Evolutionary conservation across 2,888 invertebrate genomes (phyloP).

Genomic region (Andrena haemorrhoa): DNA sequence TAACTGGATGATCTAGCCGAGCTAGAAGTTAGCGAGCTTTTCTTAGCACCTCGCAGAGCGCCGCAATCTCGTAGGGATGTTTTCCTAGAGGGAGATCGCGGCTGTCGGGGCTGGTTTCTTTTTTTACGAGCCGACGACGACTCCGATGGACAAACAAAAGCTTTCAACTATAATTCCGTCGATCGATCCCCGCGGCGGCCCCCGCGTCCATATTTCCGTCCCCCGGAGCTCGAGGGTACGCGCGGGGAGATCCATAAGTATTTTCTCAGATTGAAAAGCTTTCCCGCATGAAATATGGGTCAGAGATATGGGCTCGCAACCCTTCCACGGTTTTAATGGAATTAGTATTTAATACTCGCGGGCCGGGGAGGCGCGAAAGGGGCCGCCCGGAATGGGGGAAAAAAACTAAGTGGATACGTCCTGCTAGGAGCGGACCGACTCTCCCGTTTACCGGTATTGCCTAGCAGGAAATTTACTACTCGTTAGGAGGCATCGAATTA

Average conservation of each 20-base stretch:
- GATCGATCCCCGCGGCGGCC: slow-evolving; percentile 67
- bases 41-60: no score
- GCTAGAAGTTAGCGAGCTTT: no score
- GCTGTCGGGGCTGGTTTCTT: not conserved
- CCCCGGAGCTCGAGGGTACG: slow-evolving; percentile 48
- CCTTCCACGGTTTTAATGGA: slow-evolving; percentile 84
- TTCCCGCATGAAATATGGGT: slow-evolving; percentile 84
- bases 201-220: slow-evolving; percentile 69
- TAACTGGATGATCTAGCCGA: no score
- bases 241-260: slow-evolving; percentile 71
- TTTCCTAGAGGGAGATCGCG: not conserved
- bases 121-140: slow-evolving; percentile 16
- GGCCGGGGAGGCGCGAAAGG: slow-evolving; percentile 66
- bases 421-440: slow-evolving; percentile 43
- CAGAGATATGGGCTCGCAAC: slow-evolving; percentile 82
- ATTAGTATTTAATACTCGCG: slow-evolving; percentile 84
- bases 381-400: slow-evolving; percentile 57
- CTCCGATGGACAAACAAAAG: slow-evolving; percentile 71
- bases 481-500: slow-evolving; percentile 64
- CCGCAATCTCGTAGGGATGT: not conserved
- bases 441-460: slow-evolving; percentile 69
- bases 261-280: slow-evolving; percentile 80
- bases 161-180: slow-evolving; percentile 66
- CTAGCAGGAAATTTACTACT: slow-evolving; percentile 68
- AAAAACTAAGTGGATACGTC: slow-evolving; percentile 81